Percentiles rank a stretch among this genome's conserved stretches.
Evolutionary conservation across 2,888 invertebrate species (phyloP).

Genomic region (Eupithecia inturbata): DNA sequence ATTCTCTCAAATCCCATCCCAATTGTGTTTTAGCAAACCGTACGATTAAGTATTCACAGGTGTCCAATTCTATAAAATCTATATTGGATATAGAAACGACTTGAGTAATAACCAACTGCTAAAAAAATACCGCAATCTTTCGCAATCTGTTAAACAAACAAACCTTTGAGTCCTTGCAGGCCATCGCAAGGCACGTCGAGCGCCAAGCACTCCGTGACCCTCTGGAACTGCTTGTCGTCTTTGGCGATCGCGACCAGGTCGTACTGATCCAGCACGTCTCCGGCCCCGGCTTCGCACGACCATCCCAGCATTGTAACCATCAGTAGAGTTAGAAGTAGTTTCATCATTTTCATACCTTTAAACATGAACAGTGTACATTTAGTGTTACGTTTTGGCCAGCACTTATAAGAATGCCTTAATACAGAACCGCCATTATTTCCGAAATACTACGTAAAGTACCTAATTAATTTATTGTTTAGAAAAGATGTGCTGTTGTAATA

Average conservation of each 20-base stretch:
- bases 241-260: slow-evolving; percentile 50
- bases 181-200: slow-evolving; percentile 45
- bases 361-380: neutral
- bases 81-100: no score
- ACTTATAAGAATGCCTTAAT: no score
- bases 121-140: no score
- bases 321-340: slow-evolving; percentile 34
- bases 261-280: slow-evolving; percentile 39
- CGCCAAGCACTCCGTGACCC: slow-evolving; percentile 54
- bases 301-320: slow-evolving; percentile 20
- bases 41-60: no score
- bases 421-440: no score
- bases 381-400: no score
- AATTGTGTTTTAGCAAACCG: no score
- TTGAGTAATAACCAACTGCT: no score
- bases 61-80: no score
- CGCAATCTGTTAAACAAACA: neutral
- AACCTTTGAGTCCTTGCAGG: slow-evolving; percentile 34
- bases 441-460: no score
- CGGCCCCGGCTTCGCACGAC: slow-evolving; percentile 30
- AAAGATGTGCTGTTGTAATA: neutral
- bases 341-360: slow-evolving; percentile 42
- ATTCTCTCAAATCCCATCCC: no score
- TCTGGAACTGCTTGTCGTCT: slow-evolving; percentile 48
- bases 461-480: neutral